Conservation (phyloP, 2,888 invertebrate genomes). For the Sericinus montela region DNA sequence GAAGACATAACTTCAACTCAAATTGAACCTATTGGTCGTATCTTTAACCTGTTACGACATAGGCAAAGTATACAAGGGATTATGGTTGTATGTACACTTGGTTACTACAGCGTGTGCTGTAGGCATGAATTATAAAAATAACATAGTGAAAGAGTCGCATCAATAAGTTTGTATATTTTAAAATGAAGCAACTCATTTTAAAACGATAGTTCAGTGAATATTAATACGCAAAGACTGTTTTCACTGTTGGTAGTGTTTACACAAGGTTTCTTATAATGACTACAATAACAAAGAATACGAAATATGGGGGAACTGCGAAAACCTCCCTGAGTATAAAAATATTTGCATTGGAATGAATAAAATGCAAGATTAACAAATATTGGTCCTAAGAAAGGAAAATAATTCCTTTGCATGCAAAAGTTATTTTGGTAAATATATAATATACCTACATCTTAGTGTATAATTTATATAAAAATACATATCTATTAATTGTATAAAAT, state of each 20-base stretch:
- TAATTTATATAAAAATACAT: slow-evolving; percentile 19
- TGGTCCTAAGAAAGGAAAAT: slow-evolving; percentile 14
- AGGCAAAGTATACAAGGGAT: too few species aligned
- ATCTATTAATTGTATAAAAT: slow-evolving; percentile 1
- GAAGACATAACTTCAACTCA: too few species aligned
- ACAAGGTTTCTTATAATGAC: neutral
- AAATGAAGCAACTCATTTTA: too few species aligned
- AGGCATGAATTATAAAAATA: too few species aligned
- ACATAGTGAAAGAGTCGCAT: too few species aligned
- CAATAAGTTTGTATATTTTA: too few species aligned
- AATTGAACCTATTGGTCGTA: too few species aligned
- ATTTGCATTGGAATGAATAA: slow-evolving; percentile 22
- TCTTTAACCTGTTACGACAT: too few species aligned
- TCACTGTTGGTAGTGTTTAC: neutral
- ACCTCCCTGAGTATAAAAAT: slow-evolving; percentile 4
- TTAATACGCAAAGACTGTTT: too few species aligned
- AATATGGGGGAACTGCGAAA: neutral
- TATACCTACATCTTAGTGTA: slow-evolving; percentile 11
- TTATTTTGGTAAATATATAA: neutral
- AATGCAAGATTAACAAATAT: slow-evolving; percentile 19
- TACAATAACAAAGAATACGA: neutral
- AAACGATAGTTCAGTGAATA: too few species aligned
- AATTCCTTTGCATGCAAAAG: slow-evolving; percentile 3
- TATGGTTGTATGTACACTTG: too few species aligned
- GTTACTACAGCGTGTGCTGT: too few species aligned